These are phyloP conservation scores for Nephrotoma appendiculata DNA, from an alignment of 2,888 invertebrate genomes.

Conservation along the genomic window DNA sequence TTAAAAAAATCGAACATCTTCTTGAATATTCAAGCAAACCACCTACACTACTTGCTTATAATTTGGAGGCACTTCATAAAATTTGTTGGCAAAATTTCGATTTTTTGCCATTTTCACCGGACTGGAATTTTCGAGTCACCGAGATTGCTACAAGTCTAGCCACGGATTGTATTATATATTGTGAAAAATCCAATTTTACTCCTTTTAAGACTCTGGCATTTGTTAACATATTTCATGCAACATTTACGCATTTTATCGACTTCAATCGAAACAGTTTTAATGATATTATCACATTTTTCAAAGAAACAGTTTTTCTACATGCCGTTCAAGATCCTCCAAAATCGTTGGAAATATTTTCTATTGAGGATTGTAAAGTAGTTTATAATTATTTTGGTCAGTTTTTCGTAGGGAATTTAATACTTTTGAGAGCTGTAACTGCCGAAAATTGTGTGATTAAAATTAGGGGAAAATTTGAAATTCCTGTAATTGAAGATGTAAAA, in stretches of 20 bases:
- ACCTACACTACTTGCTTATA: neutral
- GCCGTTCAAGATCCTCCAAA: neutral
- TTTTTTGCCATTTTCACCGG: neutral
- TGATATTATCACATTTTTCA: neutral
- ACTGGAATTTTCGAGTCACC: neutral
- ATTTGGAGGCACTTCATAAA: neutral
- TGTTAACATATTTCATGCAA: neutral
- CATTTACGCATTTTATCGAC: neutral
- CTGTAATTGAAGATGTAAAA: neutral
- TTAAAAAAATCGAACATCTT: neutral
- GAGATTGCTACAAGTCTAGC: neutral
- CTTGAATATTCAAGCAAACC: neutral
- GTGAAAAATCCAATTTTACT: neutral
- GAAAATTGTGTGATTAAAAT: neutral
- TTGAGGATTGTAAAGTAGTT: neutral
- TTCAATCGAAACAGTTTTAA: neutral
- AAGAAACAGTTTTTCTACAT: neutral
- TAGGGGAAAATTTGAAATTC: neutral
- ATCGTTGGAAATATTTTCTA: neutral
- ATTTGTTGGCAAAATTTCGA: neutral
- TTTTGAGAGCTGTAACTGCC: neutral
- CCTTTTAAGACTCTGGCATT: neutral
- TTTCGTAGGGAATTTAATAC: neutral
- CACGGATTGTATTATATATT: neutral
- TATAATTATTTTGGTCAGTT: neutral